Evolutionary conservation across 2,888 invertebrate species (phyloP).

Genomic region (Melanophora roralis): DNA sequence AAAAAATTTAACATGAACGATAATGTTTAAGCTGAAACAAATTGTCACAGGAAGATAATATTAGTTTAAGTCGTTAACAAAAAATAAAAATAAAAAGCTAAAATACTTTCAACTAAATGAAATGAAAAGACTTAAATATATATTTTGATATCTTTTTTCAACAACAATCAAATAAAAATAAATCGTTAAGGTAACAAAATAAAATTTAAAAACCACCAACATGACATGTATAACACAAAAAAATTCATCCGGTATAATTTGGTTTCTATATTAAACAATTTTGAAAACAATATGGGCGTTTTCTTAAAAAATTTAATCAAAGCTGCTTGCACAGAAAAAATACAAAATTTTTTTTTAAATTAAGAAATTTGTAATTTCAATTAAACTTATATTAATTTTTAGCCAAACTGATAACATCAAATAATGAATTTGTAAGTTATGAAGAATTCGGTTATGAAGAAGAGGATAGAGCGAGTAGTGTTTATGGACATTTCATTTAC

Average conservation of each 20-base stretch:
- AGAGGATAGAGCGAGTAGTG: no score
- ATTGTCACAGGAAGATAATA: slow-evolving; percentile 76
- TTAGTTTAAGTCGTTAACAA: slow-evolving; percentile 75
- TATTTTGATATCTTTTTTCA: no score
- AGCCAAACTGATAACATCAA: no score
- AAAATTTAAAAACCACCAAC: slow-evolving; percentile 51
- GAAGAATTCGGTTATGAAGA: no score
- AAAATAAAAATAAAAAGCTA: slow-evolving; percentile 67
- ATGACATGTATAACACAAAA: slow-evolving; percentile 58
- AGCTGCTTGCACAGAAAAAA: no score
- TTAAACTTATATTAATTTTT: no score
- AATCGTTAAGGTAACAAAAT: slow-evolving; percentile 65
- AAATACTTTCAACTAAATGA: no score
- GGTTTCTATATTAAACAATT: neutral
- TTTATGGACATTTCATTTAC: no score
- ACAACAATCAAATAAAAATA: slow-evolving; percentile 67
- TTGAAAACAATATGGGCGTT: slow-evolving; percentile 19
- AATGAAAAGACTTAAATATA: no score
- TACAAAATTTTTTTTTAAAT: no score
- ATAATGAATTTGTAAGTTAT: no score
- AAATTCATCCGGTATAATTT: slow-evolving; percentile 63
- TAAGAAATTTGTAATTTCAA: neutral
- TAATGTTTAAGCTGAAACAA: slow-evolving; percentile 66
- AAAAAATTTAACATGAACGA: slow-evolving; percentile 50
- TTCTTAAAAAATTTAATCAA: neutral